phyloP scores from a whole-genome alignment of 64 coral and sea anemone species.

The Cladopsammia gracilis region DNA sequence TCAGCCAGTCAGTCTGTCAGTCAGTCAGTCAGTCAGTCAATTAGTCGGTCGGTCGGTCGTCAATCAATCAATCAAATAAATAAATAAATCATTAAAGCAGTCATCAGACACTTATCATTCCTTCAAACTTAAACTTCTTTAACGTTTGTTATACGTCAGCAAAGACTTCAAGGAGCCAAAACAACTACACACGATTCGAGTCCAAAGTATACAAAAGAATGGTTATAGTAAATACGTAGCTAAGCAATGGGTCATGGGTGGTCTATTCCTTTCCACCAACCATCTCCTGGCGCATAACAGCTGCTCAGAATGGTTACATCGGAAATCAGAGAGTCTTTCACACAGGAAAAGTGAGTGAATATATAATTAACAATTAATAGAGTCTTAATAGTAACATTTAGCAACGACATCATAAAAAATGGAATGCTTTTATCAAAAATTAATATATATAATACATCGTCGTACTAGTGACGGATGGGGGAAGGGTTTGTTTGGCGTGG shows the following conservation, averaged over 20 bases:
- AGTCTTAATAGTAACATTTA: too few relatives aligned
- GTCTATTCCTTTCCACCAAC: not conserved
- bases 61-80: too few relatives aligned
- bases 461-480: too few relatives aligned
- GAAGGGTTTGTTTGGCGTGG: too few relatives aligned
- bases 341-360: not conserved
- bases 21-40: not conserved
- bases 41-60: too few relatives aligned
- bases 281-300: not conserved
- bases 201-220: not conserved
- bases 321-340: not conserved
- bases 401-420: too few relatives aligned
- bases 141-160: not conserved
- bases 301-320: not conserved
- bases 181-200: not conserved
- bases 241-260: slow-evolving; percentile 14
- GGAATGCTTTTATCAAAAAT: too few relatives aligned
- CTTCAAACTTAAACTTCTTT: too few relatives aligned
- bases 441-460: too few relatives aligned
- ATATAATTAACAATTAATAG: too few relatives aligned
- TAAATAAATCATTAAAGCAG: too few relatives aligned
- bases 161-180: not conserved
- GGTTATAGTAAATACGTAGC: not conserved
- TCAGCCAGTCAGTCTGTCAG: not conserved
- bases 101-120: too few relatives aligned